A percentile compares a stretch with the other conserved stretches of the same genome.
Conservation (phyloP, 2,113 vertebrate species). For the Rhipidura dahli region DNA sequence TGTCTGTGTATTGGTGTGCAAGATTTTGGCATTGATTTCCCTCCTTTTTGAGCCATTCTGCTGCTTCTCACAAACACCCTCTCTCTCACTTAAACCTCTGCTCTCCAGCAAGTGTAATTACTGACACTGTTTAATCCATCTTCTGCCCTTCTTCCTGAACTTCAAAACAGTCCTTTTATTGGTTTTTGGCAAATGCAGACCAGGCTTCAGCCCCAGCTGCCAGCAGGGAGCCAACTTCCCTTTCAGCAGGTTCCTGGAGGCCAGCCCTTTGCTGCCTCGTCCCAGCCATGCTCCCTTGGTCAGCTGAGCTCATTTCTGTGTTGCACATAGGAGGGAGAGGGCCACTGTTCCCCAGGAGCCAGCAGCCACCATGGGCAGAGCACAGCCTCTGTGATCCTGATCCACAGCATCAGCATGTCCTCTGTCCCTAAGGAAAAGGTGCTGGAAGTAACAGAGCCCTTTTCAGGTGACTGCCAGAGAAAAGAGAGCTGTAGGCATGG, state of each 20-base stretch:
- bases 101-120: background rate
- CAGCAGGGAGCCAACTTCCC: background rate
- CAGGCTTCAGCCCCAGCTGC: background rate
- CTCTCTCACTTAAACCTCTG: background rate
- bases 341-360: background rate
- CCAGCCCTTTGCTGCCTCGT: background rate
- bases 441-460: background rate
- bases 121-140: background rate
- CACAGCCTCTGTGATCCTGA: background rate
- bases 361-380: fast-evolving
- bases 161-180: background rate
- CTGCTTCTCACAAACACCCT: background rate
- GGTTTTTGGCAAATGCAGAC: background rate
- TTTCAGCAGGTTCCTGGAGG: background rate
- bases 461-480: background rate
- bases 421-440: background rate
- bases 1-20: background rate
- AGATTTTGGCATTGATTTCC: background rate
- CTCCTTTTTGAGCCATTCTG: background rate
- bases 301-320: fast-evolving
- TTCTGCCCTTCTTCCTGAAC: background rate
- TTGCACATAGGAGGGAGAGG: background rate
- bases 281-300: background rate
- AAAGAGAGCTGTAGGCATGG: background rate
- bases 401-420: background rate